These are phyloP conservation scores for Galleria mellonella DNA, from an alignment of 1,140 invertebrate species.

Conservation along the genomic window DNA sequence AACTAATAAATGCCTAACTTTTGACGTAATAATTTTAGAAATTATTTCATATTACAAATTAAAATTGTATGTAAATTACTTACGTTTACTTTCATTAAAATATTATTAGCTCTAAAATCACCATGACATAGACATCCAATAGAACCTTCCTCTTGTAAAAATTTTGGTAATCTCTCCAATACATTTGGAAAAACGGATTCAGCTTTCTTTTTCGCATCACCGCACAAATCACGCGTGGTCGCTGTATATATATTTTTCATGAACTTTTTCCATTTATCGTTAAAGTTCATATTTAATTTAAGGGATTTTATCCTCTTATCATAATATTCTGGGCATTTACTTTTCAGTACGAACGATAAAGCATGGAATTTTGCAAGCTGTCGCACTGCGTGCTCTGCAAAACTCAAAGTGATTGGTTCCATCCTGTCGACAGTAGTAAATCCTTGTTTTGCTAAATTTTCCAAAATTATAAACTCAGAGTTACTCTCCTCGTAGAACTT, in stretches of 20 bases:
- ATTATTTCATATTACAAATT: no score
- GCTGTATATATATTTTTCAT: conserved; percentile 4
- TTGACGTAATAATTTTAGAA: no score
- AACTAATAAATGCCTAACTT: no score
- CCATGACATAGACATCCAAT: conserved; percentile 20
- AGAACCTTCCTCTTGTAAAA: neutral
- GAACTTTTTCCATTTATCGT: conserved; percentile 13
- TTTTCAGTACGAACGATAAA: conserved; percentile 37
- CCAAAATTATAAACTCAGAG: conserved; percentile 35
- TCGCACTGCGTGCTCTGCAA: conserved; percentile 23
- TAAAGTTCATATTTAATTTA: conserved; percentile 5
- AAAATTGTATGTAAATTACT: no score
- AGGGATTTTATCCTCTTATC: conserved; percentile 24
- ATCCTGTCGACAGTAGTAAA: conserved; percentile 33
- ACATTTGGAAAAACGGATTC: neutral
- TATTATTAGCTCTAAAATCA: conserved; percentile 32
- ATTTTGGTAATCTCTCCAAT: neutral
- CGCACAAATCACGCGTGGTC: neutral
- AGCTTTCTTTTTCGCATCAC: conserved; percentile 5
- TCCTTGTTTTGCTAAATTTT: conserved; percentile 35
- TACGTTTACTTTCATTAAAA: conserved; percentile 20
- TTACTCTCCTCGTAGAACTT: conserved; percentile 33
- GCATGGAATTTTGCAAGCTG: conserved; percentile 39
- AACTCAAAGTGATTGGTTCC: conserved; percentile 32
- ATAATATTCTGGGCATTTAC: conserved; percentile 30